A percentile compares a stretch with the other conserved stretches of the same genome.
These are phyloP conservation scores for Dioctria linearis DNA, from an alignment of 2,888 invertebrate species.

Conservation along the genomic window DNA sequence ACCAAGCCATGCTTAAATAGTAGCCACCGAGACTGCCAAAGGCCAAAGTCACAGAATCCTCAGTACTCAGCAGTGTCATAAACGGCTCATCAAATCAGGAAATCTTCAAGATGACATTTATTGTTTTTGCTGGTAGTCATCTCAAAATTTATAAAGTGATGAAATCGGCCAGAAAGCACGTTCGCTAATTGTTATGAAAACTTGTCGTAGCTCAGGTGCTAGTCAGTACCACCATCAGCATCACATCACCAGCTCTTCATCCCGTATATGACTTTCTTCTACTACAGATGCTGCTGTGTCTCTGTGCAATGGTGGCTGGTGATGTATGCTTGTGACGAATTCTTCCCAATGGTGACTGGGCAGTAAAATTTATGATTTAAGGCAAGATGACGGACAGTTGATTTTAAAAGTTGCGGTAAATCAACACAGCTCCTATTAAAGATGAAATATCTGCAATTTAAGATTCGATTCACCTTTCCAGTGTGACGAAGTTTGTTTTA, in stretches of 20 bases:
- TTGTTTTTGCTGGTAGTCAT: slow-evolving; percentile 30
- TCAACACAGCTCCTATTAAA: slow-evolving; percentile 36
- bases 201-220: background rate
- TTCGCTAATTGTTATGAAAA: slow-evolving; percentile 45
- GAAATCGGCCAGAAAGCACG: slow-evolving; percentile 45
- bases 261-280: slow-evolving; percentile 7
- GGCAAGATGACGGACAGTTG: slow-evolving; percentile 36
- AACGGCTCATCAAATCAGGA: slow-evolving; percentile 36
- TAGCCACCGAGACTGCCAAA: background rate
- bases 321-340: background rate
- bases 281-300: background rate
- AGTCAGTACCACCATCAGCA: background rate
- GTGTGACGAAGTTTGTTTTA: slow-evolving; percentile 48
- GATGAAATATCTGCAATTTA: slow-evolving; percentile 45
- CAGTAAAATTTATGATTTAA: slow-evolving; percentile 47
- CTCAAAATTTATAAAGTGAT: slow-evolving; percentile 47
- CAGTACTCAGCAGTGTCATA: background rate
- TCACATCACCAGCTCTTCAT: background rate
- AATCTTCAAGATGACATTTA: slow-evolving; percentile 37
- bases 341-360: slow-evolving; percentile 13
- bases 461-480: slow-evolving; percentile 35
- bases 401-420: slow-evolving; percentile 44
- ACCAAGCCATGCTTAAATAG: too few relatives aligned
- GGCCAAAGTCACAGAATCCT: slow-evolving; percentile 12
- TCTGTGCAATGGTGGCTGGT: slow-evolving; percentile 7